phyloP scores from a whole-genome alignment of 1,140 invertebrate species.

The Habropoda laboriosa region DNA sequence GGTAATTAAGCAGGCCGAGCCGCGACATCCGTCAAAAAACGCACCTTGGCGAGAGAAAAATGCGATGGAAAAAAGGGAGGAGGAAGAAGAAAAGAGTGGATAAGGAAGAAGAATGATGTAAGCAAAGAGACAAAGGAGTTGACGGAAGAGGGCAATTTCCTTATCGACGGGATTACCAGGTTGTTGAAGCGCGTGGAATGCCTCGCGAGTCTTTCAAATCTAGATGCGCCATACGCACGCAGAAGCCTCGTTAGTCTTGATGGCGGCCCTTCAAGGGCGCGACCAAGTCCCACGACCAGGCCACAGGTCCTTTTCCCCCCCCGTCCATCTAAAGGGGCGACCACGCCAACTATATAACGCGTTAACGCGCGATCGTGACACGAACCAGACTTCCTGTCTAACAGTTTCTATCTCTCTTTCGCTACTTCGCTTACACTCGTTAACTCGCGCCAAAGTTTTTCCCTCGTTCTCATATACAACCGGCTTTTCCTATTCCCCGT shows the following conservation, averaged over 20 bases:
- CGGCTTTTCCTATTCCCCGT: not conserved
- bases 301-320: conserved; percentile 18
- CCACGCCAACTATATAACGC: conserved; percentile 11
- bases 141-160: conserved; percentile 10
- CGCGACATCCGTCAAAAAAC: no score
- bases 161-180: conserved; percentile 5
- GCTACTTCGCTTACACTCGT: not conserved
- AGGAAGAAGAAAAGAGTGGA: not conserved
- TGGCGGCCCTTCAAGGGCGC: conserved; percentile 58
- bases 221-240: not conserved
- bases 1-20: no score
- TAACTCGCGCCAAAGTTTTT: not conserved
- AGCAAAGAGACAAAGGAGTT: no score
- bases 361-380: conserved; percentile 51
- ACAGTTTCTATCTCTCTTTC: not conserved
- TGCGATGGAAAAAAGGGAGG: no score
- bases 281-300: conserved; percentile 49
- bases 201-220: conserved; percentile 45
- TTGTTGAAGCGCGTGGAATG: not conserved
- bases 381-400: conserved; percentile 36
- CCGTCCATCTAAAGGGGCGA: not conserved
- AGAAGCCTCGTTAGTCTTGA: conserved; percentile 20
- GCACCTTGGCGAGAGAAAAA: no score
- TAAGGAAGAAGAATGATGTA: no score
- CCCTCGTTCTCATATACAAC: not conserved